phyloP scores from a whole-genome alignment of 2,888 invertebrate genomes.

The Helleia helle region DNA sequence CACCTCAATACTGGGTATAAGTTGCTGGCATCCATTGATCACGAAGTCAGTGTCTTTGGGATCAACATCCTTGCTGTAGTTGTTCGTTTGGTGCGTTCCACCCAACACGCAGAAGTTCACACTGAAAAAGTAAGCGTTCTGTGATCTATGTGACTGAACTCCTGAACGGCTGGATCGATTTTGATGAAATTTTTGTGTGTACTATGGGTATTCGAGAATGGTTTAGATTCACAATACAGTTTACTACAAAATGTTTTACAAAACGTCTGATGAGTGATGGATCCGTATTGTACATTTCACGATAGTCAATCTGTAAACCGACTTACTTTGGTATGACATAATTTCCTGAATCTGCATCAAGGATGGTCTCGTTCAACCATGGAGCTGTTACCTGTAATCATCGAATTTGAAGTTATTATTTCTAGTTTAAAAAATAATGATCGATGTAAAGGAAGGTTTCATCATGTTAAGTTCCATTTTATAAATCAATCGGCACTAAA shows the following conservation, averaged over 20 bases:
- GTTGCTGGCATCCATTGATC: constrained; percentile 72
- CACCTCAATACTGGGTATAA: constrained; percentile 78
- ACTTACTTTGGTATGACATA: constrained; percentile 89
- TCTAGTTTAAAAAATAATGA: too few relatives aligned
- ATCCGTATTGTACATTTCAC: too few relatives aligned
- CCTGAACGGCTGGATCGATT: too few relatives aligned
- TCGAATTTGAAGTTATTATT: not conserved
- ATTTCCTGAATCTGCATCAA: constrained; percentile 75
- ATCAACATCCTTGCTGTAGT: constrained; percentile 72
- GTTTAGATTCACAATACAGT: too few relatives aligned
- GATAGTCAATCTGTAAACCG: constrained; percentile 13
- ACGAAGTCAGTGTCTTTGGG: constrained; percentile 76
- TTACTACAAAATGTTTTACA: too few relatives aligned
- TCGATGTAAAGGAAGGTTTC: too few relatives aligned
- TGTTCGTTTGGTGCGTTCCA: constrained; percentile 81
- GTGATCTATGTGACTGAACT: too few relatives aligned
- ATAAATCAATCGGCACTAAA: too few relatives aligned
- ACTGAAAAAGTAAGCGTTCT: constrained; percentile 57
- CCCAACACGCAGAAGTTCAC: constrained; percentile 79
- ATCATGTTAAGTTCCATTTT: too few relatives aligned
- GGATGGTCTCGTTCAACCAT: constrained; percentile 75
- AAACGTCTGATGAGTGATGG: too few relatives aligned
- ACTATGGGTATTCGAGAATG: too few relatives aligned
- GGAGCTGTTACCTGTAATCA: constrained; percentile 77
- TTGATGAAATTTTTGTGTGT: too few relatives aligned